These are phyloP conservation scores for Neomicropteryx cornuta DNA, from an alignment of 1,140 invertebrate species.

Conservation along the genomic window DNA sequence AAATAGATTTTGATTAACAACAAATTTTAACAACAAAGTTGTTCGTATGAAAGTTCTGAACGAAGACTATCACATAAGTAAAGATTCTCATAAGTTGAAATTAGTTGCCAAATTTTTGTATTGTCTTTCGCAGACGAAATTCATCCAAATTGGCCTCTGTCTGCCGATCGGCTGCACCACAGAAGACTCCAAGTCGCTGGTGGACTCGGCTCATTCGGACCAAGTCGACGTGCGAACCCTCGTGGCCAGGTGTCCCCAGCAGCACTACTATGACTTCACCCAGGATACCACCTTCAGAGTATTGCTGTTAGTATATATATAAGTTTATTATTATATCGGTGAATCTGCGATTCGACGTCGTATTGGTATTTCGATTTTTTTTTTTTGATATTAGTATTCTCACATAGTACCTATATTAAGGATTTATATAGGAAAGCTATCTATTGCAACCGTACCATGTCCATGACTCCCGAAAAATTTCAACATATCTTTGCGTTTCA, in stretches of 20 bases:
- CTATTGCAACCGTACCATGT: too few relatives aligned
- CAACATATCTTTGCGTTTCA: too few relatives aligned
- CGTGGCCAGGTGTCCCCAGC: conserved; percentile 51
- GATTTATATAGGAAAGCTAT: too few relatives aligned
- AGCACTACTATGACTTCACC: conserved; percentile 51
- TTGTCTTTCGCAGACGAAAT: conserved; percentile 34
- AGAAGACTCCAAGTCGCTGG: conserved; percentile 45
- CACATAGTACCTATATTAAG: conserved; percentile 11
- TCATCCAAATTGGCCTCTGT: conserved; percentile 60
- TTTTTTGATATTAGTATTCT: conserved; percentile 12
- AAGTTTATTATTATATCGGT: conserved; percentile 6
- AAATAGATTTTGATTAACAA: too few relatives aligned
- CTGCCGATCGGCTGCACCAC: conserved; percentile 55
- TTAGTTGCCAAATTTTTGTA: conserved; percentile 3
- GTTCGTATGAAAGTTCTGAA: too few relatives aligned
- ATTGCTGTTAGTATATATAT: conserved; percentile 47
- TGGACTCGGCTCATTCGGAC: conserved; percentile 39
- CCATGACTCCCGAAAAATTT: too few relatives aligned
- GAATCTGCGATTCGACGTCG: conserved; percentile 1
- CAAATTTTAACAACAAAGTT: too few relatives aligned
- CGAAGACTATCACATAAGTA: too few relatives aligned
- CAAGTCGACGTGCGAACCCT: conserved; percentile 35
- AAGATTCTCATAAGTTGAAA: conserved; percentile 5
- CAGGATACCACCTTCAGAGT: conserved; percentile 58
- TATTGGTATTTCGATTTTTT: conserved; percentile 5